These are phyloP conservation scores for Philereme vetulata DNA, from an alignment of 2,888 invertebrate species.

Conservation along the genomic window DNA sequence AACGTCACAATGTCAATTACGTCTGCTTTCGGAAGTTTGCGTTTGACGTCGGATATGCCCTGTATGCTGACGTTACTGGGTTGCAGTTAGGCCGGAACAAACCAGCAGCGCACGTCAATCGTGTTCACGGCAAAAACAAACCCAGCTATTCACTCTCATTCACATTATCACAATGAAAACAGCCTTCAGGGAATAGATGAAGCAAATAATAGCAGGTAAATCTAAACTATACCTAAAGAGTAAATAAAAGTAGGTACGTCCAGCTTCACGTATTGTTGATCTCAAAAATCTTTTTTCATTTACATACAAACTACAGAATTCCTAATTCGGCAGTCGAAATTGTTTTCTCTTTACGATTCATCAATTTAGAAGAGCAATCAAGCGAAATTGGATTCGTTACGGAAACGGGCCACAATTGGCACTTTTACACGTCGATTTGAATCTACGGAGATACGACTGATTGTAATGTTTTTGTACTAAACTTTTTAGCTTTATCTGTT, in stretches of 20 bases:
- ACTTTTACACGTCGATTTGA: constrained; percentile 58
- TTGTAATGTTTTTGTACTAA: constrained; percentile 45
- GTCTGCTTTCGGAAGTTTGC: constrained; percentile 46
- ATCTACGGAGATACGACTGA: constrained; percentile 49
- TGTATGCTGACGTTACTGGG: constrained; percentile 42
- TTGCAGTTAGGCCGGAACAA: constrained; percentile 25
- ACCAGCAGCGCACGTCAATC: constrained; percentile 15
- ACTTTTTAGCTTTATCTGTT: constrained; percentile 37
- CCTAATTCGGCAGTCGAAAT: constrained; percentile 55
- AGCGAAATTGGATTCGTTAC: constrained; percentile 60
- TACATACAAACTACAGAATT: constrained; percentile 27
- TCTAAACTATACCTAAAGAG: background rate
- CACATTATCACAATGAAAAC: constrained; percentile 6
- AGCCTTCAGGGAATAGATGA: background rate
- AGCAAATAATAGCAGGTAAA: background rate
- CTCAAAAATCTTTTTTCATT: constrained; percentile 16
- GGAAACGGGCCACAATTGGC: constrained; percentile 58
- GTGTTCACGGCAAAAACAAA: constrained; percentile 11
- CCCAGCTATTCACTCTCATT: constrained; percentile 16
- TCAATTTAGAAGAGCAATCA: constrained; percentile 57
- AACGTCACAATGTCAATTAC: constrained; percentile 45
- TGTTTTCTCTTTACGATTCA: constrained; percentile 60
- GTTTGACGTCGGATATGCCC: constrained; percentile 51
- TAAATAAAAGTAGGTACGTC: constrained; percentile 5
- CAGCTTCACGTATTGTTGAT: constrained; percentile 8